A percentile compares a stretch with the other conserved stretches of the same genome.
phyloP scores from a whole-genome alignment of 2,888 invertebrate genomes.

The Steinernema scapterisci region DNA sequence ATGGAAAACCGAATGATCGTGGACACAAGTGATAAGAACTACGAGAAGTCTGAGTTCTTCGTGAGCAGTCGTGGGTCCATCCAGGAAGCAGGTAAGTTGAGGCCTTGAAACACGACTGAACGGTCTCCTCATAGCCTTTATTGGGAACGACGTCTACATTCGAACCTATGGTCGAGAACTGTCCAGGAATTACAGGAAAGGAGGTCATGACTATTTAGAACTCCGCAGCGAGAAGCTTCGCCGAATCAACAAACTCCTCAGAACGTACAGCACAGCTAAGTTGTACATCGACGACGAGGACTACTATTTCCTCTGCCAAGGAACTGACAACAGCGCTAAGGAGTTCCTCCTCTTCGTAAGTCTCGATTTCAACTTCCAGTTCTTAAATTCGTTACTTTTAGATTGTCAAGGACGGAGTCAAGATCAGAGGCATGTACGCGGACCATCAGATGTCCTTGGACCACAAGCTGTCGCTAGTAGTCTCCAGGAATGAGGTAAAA shows the following conservation, averaged over 20 bases:
- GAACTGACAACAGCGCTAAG: background rate
- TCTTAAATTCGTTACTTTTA: background rate
- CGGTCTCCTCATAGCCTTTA: background rate
- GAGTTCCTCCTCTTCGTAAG: slow-evolving; percentile 1
- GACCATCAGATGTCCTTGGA: background rate
- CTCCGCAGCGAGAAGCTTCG: background rate
- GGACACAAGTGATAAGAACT: background rate
- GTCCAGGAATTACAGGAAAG: background rate
- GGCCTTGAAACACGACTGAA: no score
- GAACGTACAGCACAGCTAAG: background rate
- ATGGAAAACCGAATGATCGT: background rate
- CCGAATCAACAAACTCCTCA: background rate
- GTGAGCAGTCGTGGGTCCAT: background rate
- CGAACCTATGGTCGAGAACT: background rate
- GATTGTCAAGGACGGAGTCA: background rate
- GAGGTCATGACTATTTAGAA: slow-evolving; percentile 10
- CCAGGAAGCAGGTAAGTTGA: background rate
- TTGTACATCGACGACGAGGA: background rate
- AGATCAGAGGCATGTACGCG: background rate
- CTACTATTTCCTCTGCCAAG: slow-evolving; percentile 10
- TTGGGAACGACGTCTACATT: slow-evolving; percentile 23
- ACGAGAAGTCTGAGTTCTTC: background rate
- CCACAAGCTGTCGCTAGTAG: background rate
- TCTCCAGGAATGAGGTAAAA: background rate
- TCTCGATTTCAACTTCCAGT: background rate